These are phyloP conservation scores for Takifugu bimaculatus DNA, from an alignment of 2,113 vertebrate species.

Conservation along the genomic window DNA sequence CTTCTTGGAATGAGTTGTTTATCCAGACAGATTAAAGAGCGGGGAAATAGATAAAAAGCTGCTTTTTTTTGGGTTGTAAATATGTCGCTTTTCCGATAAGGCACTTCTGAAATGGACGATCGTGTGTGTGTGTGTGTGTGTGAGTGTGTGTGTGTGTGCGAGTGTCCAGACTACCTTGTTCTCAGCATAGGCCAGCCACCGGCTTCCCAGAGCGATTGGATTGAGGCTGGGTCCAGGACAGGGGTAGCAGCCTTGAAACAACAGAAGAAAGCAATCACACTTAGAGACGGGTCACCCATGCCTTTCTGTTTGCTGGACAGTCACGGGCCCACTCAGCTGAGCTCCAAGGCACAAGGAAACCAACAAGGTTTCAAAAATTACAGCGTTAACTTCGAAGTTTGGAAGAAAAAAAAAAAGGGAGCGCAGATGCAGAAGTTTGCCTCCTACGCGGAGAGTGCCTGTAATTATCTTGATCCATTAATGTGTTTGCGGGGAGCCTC, in stretches of 20 bases:
- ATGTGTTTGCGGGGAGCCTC: constrained; percentile 45
- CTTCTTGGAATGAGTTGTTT: constrained; percentile 62
- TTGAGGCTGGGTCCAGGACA: constrained; percentile 97
- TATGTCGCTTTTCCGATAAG: constrained; percentile 54
- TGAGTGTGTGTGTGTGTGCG: too few relatives aligned
- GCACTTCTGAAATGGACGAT: constrained; percentile 21
- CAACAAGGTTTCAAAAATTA: not conserved
- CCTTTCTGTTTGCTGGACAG: not conserved
- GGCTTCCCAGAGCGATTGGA: constrained; percentile 90
- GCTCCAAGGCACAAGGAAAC: too few relatives aligned
- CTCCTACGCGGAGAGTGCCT: constrained; percentile 20
- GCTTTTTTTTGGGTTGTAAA: constrained; percentile 55
- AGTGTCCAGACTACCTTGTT: constrained; percentile 84
- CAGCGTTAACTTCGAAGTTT: constrained; percentile 2
- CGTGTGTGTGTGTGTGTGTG: constrained; percentile 9
- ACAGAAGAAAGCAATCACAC: constrained; percentile 15
- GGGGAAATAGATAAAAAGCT: constrained; percentile 51
- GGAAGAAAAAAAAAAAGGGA: not conserved
- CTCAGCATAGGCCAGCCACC: constrained; percentile 97
- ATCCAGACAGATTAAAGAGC: constrained; percentile 63
- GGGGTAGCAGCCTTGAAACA: constrained; percentile 89
- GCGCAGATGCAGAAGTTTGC: not conserved
- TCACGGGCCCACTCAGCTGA: too few relatives aligned
- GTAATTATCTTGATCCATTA: constrained; percentile 52
- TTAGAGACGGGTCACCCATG: not conserved